Base-by-base conservation (phyloP, 2,797 vertebrate genomes). In the Tauraco hartlaubi region DNA sequence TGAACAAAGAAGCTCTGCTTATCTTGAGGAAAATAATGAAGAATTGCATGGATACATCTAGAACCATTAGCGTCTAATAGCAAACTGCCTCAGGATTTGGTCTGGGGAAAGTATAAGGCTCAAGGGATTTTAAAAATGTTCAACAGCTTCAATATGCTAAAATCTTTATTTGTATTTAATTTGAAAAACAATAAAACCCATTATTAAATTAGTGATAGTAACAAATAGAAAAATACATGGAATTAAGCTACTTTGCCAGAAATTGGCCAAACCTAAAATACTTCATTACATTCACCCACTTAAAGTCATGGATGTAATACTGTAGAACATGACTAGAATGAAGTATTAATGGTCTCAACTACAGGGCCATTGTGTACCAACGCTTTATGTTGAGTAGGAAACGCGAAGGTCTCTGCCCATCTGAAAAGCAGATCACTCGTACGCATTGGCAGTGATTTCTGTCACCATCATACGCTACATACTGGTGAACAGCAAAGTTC, bases 1-100 rank as follows among this genome's bases (percentile, higher is more conserved):
- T 88, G 66, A 96, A 83, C 35, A 85, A 96, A 84, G 35, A 23
- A 88, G 90, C 85, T 89, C 78, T 67, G 37, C 31, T 83, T 92
- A 77, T 37, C 62, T 52, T 61, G 22, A 92, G 85, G n/a, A 95
- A 94, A 83, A 89, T 26, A 29, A 94, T 91, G 80, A 92, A 80
- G 13, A 56, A n/a, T 44, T 82, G 43, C 71, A 75, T 28, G 33
- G 76, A 64, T 43, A 85, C 44, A 26, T 69, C 39, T 68, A 55
- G 68, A 67, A 35, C 12, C 12, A 83, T 35, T 19, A 63, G 33
- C 5, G 17, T 55, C 77, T 52, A 87, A 69, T 78, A 55, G 35
- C 12, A 95, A 96, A 89, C 46, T 85, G 49, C 55, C 76, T 72
- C 20, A 22, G 78, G 46, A 35, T 54, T 73, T 73, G 29, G 11